Base-by-base conservation (phyloP, 1,140 invertebrate genomes). In the Hyles euphorbiae region DNA sequence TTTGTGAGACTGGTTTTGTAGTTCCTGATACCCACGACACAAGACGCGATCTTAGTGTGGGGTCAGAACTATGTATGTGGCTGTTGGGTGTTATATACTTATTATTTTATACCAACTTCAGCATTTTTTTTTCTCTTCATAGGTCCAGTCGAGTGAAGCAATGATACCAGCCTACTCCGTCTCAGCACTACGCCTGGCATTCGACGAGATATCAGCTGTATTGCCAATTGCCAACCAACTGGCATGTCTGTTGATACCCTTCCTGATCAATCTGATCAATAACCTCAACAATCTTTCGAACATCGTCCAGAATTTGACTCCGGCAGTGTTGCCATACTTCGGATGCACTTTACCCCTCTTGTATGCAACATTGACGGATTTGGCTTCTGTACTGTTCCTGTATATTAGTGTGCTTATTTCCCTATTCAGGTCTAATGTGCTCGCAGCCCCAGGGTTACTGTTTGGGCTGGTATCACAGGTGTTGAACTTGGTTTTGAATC, bases 141-240 rank as follows among this genome's bases (percentile, higher is more conserved):
- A 85, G 82, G 64, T 83, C n/a, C 61, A 72, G 22, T 71, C 58
- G 60, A 67, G 70, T 32, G 65, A 78, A 63, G 82, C 84, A 2
- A 87, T 85, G 82, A 83, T 87, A n/a, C 84, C 84, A 34, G 81
- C 82, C 0, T 87, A 87, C 53, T 83, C 81, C 1, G 75, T 87
- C 2, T 78, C 80, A 5, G 82, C 82, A 0, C 44, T 87, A 0
- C 75, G 84, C 0, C 62, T 84, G 0, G 81, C 84, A 0, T 87
- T 87, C 56, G 84, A 87, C 61, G 80, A 87, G 47, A 85, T 87
- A 56, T 72, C 84, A 1, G 73, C 72, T 5, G 76, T 86, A 0
- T 46, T 87, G 12, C 84, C 84, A 3, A 60, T 86, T 1, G 83
- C 80, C 0, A 87, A 86, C 34, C 81, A 86, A 49, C 71, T 87